Evolutionary conservation across 92 coral and sea anemone genomes (phyloP), one percentile per base, ranked within the genome.

Genomic region (Blastomussa wellsi): DNA sequence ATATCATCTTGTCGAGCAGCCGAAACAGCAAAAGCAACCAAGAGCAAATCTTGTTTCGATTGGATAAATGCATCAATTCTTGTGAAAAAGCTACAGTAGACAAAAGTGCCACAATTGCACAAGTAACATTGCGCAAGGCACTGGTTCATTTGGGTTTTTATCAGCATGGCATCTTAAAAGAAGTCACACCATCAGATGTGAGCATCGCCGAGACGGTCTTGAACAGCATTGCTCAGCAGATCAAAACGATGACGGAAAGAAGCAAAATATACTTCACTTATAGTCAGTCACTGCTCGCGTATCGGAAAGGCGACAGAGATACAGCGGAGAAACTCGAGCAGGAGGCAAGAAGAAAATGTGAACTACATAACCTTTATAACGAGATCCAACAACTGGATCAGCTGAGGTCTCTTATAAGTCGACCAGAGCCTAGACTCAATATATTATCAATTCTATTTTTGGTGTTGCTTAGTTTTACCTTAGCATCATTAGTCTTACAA

Each of bases 111-210:
- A 74, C 74, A 14, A 41, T 83, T 42, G 71, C 42, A 19, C 91
- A 82, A 64, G 86, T 67, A 22, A 83, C 66, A 19, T 74, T 88
- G 29, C 84, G 84, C 67, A 83, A 83, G 74, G 91, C 91, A 0
- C 79, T 82, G 41, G 53, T 88, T 48, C 80, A 88, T 83, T 72
- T 88, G 5, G 91, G 88, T 1, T 77, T 22, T 68, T 88, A 88
- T 39, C 88, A 88, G 26, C 88, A 83, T 83, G 91, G 88, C 24
- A 88, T 88, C 80, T 42, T 88, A 36, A 84, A 88, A 68, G 88
- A 88, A 0, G 88, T 77, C 48, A 51, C 78, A 48, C 31, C 35
- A 3, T 68, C 75, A 88, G 88, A 83, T 65, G 79, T 83, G 7
- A 66, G 16, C 41, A 88, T 53, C 13, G 91, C 91, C 24, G 73